Evolutionary conservation across 2,888 invertebrate genomes (phyloP), one percentile per base, ranked within the genome.

Genomic region (Abrostola triplasia): DNA sequence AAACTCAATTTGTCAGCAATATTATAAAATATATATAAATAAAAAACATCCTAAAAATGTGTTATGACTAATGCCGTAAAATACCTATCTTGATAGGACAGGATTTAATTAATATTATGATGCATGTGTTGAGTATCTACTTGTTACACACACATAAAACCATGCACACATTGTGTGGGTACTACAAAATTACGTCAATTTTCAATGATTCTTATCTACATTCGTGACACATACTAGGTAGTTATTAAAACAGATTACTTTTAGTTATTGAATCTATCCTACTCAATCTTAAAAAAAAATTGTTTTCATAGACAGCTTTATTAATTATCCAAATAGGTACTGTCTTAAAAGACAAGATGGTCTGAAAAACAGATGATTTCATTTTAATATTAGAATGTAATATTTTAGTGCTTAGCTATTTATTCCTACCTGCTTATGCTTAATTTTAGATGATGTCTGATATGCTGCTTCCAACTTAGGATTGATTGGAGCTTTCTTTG

Each of bases 401-500:
- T n/a, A n/a, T 24, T 24, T 24, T 2, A 24, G 24, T 24, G 24
- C 24, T 24, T 24, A 24, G 24, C 24, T 24, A 4, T 13, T 47
- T 7, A 42, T 48, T 73, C 79, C 77, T 94, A 98, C 97, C 95
- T 97, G 96, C 89, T 97, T 98, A 88, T 98, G 96, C 84, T 96
- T 97, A 87, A 98, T 95, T 89, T 96, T 96, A 71, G 96, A 95
- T 73, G 95, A 96, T 56, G 92, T 90, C 72, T 91, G 92, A 89
- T 97, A 98, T 0, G 97, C 97, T 77, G 96, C 96, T 90, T 98
- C 98, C 84, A 99, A 92, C 67, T 96, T 92, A 55, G 96, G 95
- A 94, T 97, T 98, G 70, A 94, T 93, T 40, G 95, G 95, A 47
- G 97, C 97, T 89, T 95, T 97, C 92, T 97, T 98, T 83, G 96